A percentile compares a stretch with the other conserved stretches of the same genome.
phyloP scores from a whole-genome alignment of 2,888 invertebrate species.

The Megastigmus dorsalis region DNA sequence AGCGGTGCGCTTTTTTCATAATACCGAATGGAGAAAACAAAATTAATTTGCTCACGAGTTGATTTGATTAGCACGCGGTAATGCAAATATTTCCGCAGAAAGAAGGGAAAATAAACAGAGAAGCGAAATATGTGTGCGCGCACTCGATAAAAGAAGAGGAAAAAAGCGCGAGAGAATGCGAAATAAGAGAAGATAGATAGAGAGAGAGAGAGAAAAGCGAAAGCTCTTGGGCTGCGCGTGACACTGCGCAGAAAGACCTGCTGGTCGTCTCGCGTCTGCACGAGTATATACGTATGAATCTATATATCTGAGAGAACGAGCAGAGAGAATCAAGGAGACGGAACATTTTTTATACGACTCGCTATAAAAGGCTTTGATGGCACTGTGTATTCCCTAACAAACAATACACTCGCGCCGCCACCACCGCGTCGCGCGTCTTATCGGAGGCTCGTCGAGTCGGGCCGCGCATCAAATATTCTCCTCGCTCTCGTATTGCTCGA shows the following conservation, averaged over 20 bases:
- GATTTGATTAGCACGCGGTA: constrained; percentile 40
- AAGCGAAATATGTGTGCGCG: background rate
- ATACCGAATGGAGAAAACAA: background rate
- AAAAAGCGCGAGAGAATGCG: constrained; percentile 17
- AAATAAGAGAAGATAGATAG: constrained; percentile 28
- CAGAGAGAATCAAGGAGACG: constrained; percentile 36
- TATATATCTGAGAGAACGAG: background rate
- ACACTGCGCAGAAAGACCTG: constrained; percentile 9
- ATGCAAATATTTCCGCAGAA: constrained; percentile 29
- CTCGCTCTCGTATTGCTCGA: constrained; percentile 34
- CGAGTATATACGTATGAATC: background rate
- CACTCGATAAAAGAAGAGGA: background rate
- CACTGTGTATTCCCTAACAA: constrained; percentile 36
- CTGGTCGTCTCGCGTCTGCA: background rate
- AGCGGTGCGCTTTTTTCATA: background rate
- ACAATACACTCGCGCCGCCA: constrained; percentile 23
- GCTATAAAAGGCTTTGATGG: constrained; percentile 42
- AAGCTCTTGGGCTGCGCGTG: background rate
- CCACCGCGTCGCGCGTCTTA: constrained; percentile 15
- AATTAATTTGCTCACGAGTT: constrained; percentile 11
- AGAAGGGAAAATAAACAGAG: constrained; percentile 19
- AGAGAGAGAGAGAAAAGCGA: constrained; percentile 18
- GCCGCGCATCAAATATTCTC: constrained; percentile 43
- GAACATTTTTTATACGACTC: constrained; percentile 40
- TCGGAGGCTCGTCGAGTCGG: constrained; percentile 10